Conservation (phyloP, 2,113 vertebrate species). For the Geococcyx californianus region DNA sequence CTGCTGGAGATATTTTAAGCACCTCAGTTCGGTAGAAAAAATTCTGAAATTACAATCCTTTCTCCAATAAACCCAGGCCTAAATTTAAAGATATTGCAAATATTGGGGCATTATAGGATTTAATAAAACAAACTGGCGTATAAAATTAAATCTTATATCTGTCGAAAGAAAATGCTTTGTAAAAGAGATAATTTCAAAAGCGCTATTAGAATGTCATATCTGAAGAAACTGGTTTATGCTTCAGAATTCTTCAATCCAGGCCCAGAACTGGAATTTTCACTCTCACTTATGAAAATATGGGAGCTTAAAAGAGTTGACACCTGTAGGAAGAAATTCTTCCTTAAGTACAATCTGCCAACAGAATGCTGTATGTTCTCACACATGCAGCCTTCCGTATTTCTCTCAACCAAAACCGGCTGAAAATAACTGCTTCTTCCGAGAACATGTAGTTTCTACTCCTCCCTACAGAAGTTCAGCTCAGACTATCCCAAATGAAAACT, state of each 20-base stretch:
- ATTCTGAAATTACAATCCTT: not conserved
- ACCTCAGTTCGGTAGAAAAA: not conserved
- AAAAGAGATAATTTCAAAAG: not conserved
- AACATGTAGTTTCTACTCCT: not conserved
- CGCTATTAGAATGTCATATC: not conserved
- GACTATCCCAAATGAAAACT: not conserved
- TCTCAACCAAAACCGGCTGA: not conserved
- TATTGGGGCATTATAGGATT: not conserved
- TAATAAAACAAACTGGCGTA: not conserved
- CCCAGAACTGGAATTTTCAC: not conserved
- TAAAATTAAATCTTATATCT: not conserved
- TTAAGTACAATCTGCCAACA: not conserved
- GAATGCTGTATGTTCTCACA: not conserved
- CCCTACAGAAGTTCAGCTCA: not conserved
- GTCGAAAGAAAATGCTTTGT: not conserved
- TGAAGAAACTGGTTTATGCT: not conserved
- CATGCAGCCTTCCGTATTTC: fast-evolving
- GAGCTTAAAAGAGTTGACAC: not conserved
- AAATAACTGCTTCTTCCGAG: not conserved
- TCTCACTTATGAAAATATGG: not conserved
- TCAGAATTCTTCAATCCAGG: not conserved
- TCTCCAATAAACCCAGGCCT: not conserved
- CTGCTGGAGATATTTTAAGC: not conserved
- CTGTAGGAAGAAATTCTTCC: not conserved
- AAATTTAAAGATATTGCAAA: not conserved